These are phyloP conservation scores for Trichomalopsis sarcophagae DNA, from an alignment of 1,140 invertebrate species.

Conservation along the genomic window DNA sequence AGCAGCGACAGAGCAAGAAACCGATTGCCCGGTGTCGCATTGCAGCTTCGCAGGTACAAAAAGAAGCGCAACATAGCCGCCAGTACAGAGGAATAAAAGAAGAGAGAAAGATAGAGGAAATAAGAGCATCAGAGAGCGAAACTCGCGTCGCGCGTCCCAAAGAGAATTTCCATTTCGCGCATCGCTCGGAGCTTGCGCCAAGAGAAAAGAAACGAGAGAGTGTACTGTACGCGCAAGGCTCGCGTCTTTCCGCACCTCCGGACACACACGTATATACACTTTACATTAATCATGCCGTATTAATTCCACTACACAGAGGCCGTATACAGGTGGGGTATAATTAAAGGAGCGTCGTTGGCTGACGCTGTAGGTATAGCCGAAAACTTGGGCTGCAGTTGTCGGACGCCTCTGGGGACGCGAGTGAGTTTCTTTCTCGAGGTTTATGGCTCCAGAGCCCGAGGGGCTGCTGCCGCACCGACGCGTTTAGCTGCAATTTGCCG, in stretches of 20 bases:
- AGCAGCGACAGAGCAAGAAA: constrained; percentile 4
- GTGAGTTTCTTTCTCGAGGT: not conserved
- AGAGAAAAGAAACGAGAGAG: not conserved
- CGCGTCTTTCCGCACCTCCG: not conserved
- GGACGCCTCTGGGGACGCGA: not conserved
- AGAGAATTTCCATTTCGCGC: constrained; percentile 48
- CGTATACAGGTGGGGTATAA: too few relatives aligned
- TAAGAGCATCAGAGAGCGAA: constrained; percentile 51
- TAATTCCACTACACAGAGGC: not conserved
- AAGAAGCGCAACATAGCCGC: not conserved
- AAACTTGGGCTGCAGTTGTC: not conserved
- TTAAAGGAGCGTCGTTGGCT: too few relatives aligned
- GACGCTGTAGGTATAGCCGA: not conserved
- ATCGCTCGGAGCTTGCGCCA: constrained; percentile 24
- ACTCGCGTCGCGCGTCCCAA: not conserved
- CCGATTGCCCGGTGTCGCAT: constrained; percentile 33
- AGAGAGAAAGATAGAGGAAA: constrained; percentile 41
- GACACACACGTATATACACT: not conserved
- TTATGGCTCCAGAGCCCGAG: not conserved
- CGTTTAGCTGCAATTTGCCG: not conserved
- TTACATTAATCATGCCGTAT: not conserved
- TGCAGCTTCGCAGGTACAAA: not conserved
- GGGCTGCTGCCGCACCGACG: not conserved
- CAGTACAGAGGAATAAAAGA: constrained; percentile 20
- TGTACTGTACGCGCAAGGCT: not conserved